Base-by-base conservation (phyloP, 35 echinoderm and acorn worm species). In the Ophioderma brevispina region DNA sequence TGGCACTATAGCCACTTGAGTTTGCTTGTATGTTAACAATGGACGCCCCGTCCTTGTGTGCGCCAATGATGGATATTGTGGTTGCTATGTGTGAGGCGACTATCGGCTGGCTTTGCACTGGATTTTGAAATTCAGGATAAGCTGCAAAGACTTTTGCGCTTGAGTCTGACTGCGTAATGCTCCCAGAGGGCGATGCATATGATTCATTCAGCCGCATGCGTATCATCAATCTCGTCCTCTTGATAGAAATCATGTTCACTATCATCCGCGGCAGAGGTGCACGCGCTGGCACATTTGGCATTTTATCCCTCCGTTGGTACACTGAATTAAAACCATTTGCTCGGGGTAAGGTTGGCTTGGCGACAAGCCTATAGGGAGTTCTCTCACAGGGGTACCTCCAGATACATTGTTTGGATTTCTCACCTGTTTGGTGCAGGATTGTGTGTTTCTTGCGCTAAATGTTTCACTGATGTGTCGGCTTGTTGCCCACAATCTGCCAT, bases 201-300 rank as follows among this genome's bases (percentile, higher is more conserved):
- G 59, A 70, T 70, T 70, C 59, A 70, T 70, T 70, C 59, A 70
- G 15, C n/a, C 59, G 59, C n/a, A 70, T 70, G 59, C 10, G 59
- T n/a, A 70, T 70, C 59, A 70, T 70, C 59, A 70, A 70, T 70
- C 59, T 70, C 59, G n/a, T 70, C 59, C n/a, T 70, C 59, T 25
- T 70, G 2, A 30, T 70, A 70, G n/a, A 70, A 70, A 15, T 70
- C 59, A 70, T n/a, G n/a, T n/a, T 70, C 59, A 4, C 59, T 25
- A 70, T 70, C 59, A 70, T 70, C 59, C 10, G 10, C 59, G 28
- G 59, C 59, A 70, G 59, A 13, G 59, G 59, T 15, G 59, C 59
- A 25, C 59, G 59, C 28, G 10, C n/a, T 25, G 5, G 59, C 10
- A 8, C 28, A 70, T 30, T 70, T 70, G 2, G 28, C 3, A 15